A percentile compares a stretch with the other conserved stretches of the same genome.
These are phyloP conservation scores for Thunnus albacares DNA, from an alignment of 2,797 vertebrate species.

Conservation along the genomic window DNA sequence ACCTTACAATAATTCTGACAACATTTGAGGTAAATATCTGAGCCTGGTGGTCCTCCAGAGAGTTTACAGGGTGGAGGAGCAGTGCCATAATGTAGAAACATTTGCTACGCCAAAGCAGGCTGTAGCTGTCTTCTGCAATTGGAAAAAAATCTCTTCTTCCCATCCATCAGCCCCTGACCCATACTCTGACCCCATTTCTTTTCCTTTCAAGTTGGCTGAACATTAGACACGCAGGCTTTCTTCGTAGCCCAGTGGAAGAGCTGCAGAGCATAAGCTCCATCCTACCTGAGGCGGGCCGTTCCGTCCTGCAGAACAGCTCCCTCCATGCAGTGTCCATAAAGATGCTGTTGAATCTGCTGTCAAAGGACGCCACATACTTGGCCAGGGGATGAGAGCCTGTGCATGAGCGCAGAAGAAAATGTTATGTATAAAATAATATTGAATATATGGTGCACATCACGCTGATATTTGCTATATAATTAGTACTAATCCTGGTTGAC, in stretches of 20 bases:
- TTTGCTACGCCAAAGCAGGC: conserved; percentile 42
- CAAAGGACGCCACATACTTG: conserved; percentile 88
- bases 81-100: conserved; percentile 9
- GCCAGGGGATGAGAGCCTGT: conserved; percentile 89
- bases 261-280: background rate
- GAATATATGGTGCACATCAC: background rate
- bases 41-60: conserved; percentile 11
- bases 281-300: conserved; percentile 87
- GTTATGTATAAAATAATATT: background rate
- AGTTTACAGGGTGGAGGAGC: conserved; percentile 27
- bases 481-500: conserved; percentile 10
- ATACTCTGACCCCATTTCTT: conserved; percentile 56
- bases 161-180: conserved; percentile 65
- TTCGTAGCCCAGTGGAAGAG: conserved; percentile 37
- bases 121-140: conserved; percentile 45
- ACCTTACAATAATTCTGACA: background rate
- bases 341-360: conserved; percentile 88
- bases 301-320: conserved; percentile 88
- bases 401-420: background rate
- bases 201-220: conserved; percentile 66
- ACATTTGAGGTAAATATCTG: conserved; percentile 13
- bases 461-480: background rate
- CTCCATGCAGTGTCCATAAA: conserved; percentile 90
- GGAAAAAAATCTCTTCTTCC: conserved; percentile 40
- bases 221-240: conserved; percentile 51